These are phyloP conservation scores for Holothuria leucospilota DNA, from an alignment of 53 echinoderm and acorn worm species.

Conservation along the genomic window DNA sequence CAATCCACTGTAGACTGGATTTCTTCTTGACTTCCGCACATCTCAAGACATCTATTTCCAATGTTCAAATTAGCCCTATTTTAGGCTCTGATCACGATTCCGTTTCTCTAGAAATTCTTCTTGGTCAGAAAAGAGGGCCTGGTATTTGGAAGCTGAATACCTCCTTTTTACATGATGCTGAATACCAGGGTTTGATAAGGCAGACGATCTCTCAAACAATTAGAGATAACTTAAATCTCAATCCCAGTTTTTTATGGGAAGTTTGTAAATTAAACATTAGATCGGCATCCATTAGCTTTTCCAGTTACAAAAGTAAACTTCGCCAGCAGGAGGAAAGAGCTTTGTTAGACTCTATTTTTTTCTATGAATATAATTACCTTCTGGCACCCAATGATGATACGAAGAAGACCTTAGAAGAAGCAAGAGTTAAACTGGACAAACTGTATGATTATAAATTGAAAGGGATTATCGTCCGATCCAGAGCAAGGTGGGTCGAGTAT, in stretches of 20 bases:
- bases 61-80: not conserved
- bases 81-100: not conserved
- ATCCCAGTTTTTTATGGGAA: not conserved
- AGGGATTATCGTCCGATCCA: too few relatives aligned
- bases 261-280: too few relatives aligned
- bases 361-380: too few relatives aligned
- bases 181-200: not conserved
- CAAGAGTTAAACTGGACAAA: too few relatives aligned
- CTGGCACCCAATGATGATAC: too few relatives aligned
- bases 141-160: not conserved
- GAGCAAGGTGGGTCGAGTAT: too few relatives aligned
- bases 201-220: not conserved
- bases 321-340: too few relatives aligned
- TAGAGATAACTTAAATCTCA: not conserved
- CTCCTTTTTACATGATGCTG: not conserved
- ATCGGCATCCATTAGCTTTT: too few relatives aligned
- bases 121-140: not conserved
- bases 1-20: not conserved
- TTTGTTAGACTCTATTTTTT: too few relatives aligned
- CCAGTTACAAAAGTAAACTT: too few relatives aligned
- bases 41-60: not conserved
- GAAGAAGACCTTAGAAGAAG: too few relatives aligned
- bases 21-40: not conserved
- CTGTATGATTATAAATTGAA: too few relatives aligned
- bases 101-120: not conserved